Base-by-base conservation (phyloP, 2,113 vertebrate species). In the Circaetus gallicus region DNA sequence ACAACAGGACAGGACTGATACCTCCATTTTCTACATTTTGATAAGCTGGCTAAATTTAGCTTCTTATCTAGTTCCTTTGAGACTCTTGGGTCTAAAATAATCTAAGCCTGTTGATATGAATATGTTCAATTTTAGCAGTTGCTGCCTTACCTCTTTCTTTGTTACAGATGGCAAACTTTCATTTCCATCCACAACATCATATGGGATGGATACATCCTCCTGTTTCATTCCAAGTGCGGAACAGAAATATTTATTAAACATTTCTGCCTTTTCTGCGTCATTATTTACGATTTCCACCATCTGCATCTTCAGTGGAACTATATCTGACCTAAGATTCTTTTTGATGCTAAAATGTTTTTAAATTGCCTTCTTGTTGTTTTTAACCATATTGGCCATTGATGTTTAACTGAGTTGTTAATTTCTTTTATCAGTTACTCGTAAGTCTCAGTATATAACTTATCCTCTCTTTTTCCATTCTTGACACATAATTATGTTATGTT, bases 181-280 rank as follows among this genome's bases (percentile, higher is more conserved):
- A 50, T 92, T 96, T 97, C 76, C 47, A 93, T 97, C 63, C 90
- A 97, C 88, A 96, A 96, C 95, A 97, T 97, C 97, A 97, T 96
- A 97, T 97, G 96, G 96, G 90, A 96, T 85, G 45, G 85, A 95
- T 97, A 86, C 79, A 92, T 95, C 92, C 95, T 97, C 95, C 97
- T 95, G 93, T 86, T 96, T 84, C 76, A 86, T 94, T 96, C 82
- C 95, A 94, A 96, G 26, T 50, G 26, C 26, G 59, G 82, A 97
- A 90, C 74, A 96, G 95, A 97, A 97, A 96, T 97, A 97, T 97
- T 97, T 96, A 97, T 96, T 97, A 96, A 97, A 97, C 93, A 97
- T 97, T 97, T 93, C 94, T 93, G 96, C 92, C 86, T 96, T 94
- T 93, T 95, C 92, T 89, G 87, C 13, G 0, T 93, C 94, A 90